Evolutionary conservation across 2,797 vertebrate species (phyloP), one percentile per base, ranked within the genome.

Genomic region (Phoebastria nigripes): DNA sequence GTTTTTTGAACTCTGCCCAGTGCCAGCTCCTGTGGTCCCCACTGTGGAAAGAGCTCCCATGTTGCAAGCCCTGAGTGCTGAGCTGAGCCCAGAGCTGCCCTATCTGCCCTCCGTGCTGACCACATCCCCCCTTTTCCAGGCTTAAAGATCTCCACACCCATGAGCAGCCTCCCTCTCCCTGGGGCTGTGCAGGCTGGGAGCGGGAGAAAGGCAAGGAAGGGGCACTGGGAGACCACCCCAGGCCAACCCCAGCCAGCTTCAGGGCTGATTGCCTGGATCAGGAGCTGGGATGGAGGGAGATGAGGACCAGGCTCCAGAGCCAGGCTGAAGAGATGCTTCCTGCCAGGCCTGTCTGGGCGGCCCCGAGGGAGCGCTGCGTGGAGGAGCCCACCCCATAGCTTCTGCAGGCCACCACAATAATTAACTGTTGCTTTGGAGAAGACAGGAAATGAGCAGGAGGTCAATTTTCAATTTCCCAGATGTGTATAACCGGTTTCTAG

Each of bases 391-490:
- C 16, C n/a, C 80, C 65, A 20, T 20, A 3, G 52, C 70, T 85
- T 31, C 79, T 52, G 44, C 21, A 44, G 26, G 56, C 85, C 73
- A 49, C 44, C n/a, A 10, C 69, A 44, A n/a, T 86, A 81, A 94
- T 87, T 62, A 81, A 89, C 47, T 19, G 51, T 33, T 90, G 80
- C 65, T 95, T 73, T 87, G 70, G 77, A 94, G 70, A 86, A 70
- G 91, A 74, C 78, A 81, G 82, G 46, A 94, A 93, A 91, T 9
- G 42, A 96, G 67, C 86, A 77, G 78, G 74, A 96, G 86, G 94
- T 96, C 94, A 94, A 77, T 91, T 94, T 93, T 85, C 91, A 41
- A 44, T 96, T 95, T 94, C 86, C 82, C 83, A 93, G 67, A 65
- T 94, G 82, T 59, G 52, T 73, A 88, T 35, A 93, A 85, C 87